These are phyloP conservation scores for Eumerus sabulonum DNA, from an alignment of 2,888 invertebrate genomes.

Conservation along the genomic window DNA sequence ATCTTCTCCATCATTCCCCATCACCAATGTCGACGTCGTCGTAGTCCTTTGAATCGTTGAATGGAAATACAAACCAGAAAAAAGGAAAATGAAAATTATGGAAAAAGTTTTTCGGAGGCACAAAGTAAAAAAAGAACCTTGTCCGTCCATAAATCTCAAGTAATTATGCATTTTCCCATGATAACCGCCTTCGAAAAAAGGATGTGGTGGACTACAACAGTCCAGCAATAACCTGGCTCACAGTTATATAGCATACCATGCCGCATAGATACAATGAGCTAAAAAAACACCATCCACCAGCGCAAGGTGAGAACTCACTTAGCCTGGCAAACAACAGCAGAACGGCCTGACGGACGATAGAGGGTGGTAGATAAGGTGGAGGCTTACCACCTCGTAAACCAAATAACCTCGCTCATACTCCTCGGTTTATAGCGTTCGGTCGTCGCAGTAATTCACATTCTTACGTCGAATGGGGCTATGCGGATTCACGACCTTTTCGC, in stretches of 20 bases:
- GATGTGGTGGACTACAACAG: too few relatives aligned
- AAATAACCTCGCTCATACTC: background rate
- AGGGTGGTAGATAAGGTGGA: too few relatives aligned
- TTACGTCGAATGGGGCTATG: constrained; percentile 12
- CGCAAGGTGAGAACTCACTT: constrained; percentile 55
- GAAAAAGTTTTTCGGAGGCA: constrained; percentile 24
- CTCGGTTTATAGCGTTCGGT: constrained; percentile 4
- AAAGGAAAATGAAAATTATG: constrained; percentile 20
- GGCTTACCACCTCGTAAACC: too few relatives aligned
- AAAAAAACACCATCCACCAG: constrained; percentile 36
- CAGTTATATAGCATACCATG: background rate
- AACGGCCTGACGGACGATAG: background rate
- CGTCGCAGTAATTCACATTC: constrained; percentile 48
- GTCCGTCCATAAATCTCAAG: constrained; percentile 52
- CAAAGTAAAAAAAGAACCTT: constrained; percentile 18
- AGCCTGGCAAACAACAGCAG: constrained; percentile 50
- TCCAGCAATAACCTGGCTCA: background rate
- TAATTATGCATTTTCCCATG: constrained; percentile 52
- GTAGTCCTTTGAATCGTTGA: too few relatives aligned
- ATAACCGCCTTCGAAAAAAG: constrained; percentile 30
- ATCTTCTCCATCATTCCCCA: background rate
- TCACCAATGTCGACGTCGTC: too few relatives aligned
- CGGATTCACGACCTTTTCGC: background rate
- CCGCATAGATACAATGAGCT: constrained; percentile 38
- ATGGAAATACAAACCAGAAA: background rate